A percentile compares a stretch with the other conserved stretches of the same genome.
Conservation (phyloP, 2,888 invertebrate species). For the Brachyptera putata region DNA sequence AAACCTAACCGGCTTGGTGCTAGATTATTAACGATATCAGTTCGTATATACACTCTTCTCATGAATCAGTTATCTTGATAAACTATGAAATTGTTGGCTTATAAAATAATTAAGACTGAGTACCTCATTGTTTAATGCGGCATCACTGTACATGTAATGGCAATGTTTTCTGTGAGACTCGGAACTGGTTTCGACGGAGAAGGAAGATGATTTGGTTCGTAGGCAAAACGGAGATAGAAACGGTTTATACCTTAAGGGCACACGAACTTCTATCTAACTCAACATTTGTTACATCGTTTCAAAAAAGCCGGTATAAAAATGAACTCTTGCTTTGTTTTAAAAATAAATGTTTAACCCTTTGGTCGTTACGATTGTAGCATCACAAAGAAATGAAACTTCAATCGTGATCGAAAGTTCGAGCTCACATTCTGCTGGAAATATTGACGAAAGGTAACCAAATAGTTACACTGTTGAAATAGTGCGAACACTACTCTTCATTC, state of each 20-base stretch:
- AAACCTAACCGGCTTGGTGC: too few species aligned
- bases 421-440: neutral
- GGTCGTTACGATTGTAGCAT: neutral
- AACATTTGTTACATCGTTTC: conserved; percentile 14
- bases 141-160: neutral
- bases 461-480: neutral
- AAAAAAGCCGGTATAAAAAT: neutral
- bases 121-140: too few species aligned
- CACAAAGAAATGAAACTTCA: neutral
- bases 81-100: too few species aligned
- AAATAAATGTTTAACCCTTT: conserved; percentile 2
- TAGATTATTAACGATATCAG: too few species aligned
- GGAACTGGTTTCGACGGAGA: too few species aligned
- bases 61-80: too few species aligned
- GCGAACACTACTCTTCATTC: too few species aligned
- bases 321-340: conserved; percentile 16
- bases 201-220: neutral
- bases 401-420: neutral
- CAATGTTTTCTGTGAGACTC: too few species aligned
- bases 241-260: conserved; percentile 3
- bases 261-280: conserved; percentile 6
- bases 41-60: too few species aligned
- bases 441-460: neutral
- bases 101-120: conserved; percentile 6
- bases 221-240: neutral